These are phyloP conservation scores for Gallinago jamesoni DNA, from an alignment of 2,113 vertebrate species.

Conservation along the genomic window DNA sequence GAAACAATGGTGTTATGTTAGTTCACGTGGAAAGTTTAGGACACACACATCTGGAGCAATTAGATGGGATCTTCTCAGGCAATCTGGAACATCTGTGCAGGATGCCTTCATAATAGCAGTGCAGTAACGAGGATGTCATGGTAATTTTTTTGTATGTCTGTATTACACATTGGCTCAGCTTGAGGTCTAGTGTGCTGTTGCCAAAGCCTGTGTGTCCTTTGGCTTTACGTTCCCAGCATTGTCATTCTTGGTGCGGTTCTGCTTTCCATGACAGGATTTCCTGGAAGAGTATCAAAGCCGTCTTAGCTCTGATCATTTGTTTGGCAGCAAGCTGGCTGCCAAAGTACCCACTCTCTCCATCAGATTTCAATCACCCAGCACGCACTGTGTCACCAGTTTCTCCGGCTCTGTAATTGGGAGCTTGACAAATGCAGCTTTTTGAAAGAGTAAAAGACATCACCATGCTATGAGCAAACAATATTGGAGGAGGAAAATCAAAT, in stretches of 20 bases:
- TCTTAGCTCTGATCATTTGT: not conserved
- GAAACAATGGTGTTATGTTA: not conserved
- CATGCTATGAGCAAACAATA: not conserved
- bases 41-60: not conserved
- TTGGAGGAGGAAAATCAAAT: not conserved
- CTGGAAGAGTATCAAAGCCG: constrained; percentile 18
- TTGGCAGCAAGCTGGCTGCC: not conserved
- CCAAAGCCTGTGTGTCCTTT: not conserved
- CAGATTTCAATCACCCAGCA: not conserved
- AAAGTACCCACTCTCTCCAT: not conserved
- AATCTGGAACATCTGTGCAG: not conserved
- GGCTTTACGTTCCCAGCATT: not conserved
- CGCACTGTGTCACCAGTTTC: not conserved
- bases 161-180: not conserved
- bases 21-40: not conserved
- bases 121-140: not conserved
- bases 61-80: not conserved
- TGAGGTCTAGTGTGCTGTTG: not conserved
- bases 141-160: not conserved
- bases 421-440: not conserved
- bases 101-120: not conserved
- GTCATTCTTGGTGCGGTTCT: constrained; percentile 1
- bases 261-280: constrained; percentile 46
- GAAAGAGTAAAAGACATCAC: not conserved
- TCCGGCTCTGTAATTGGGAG: not conserved